phyloP scores from a whole-genome alignment of 1,140 invertebrate species.

The Arion vulgaris region DNA sequence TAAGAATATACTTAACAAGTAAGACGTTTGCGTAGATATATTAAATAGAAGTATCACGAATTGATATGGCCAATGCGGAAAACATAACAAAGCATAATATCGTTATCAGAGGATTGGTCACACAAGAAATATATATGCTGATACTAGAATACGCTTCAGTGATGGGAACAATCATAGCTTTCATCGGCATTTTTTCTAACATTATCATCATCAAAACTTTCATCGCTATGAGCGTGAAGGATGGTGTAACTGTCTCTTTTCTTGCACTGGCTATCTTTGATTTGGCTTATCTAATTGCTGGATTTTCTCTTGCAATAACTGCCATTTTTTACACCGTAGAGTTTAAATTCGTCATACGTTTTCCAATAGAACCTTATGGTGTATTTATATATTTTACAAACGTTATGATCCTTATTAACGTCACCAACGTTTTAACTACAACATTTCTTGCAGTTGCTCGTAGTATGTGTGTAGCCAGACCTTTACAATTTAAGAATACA shows the following conservation, averaged over 20 bases:
- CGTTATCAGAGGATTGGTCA: too few species aligned
- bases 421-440: not conserved
- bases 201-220: not conserved
- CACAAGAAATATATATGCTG: too few species aligned
- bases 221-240: not conserved
- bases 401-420: not conserved
- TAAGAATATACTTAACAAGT: too few species aligned
- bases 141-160: too few species aligned
- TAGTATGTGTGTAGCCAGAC: too few species aligned
- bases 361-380: not conserved
- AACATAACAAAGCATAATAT: too few species aligned
- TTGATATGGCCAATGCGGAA: too few species aligned
- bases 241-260: constrained; percentile 17
- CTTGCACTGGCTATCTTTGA: constrained; percentile 15
- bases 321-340: not conserved
- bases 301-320: not conserved
- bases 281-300: not conserved
- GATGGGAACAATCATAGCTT: too few species aligned
- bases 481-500: not conserved
- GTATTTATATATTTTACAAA: not conserved
- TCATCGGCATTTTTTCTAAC: not conserved
- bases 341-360: not conserved
- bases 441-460: too few species aligned
- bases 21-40: too few species aligned
- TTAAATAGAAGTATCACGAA: too few species aligned